Conservation (phyloP, 2,797 vertebrate genomes). For the Poecile montanus region DNA sequence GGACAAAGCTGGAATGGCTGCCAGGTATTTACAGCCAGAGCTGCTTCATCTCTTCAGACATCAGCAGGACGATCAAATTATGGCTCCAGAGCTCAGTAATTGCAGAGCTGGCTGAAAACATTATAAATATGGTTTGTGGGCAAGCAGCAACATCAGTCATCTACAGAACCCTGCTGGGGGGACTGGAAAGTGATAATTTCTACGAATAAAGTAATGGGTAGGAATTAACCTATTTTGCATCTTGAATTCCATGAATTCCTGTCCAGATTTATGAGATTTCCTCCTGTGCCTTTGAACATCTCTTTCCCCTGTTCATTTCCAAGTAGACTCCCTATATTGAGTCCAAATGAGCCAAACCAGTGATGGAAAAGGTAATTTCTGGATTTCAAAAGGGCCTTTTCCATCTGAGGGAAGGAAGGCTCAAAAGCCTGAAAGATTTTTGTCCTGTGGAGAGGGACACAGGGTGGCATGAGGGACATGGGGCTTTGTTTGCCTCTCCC, state of each 20-base stretch:
- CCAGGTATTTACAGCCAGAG: not conserved
- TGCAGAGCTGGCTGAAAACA: not conserved
- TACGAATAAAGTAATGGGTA: not conserved
- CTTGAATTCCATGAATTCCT: not conserved
- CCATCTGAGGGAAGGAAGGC: not conserved
- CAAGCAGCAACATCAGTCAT: not conserved
- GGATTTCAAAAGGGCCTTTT: not conserved
- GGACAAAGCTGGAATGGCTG: not conserved
- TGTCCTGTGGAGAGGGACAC: not conserved
- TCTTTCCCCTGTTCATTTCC: not conserved
- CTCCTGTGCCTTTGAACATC: not conserved
- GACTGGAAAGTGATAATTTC: not conserved
- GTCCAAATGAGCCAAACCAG: not conserved
- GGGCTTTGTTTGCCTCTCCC: not conserved
- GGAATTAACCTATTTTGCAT: not conserved
- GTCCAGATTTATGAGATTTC: not conserved
- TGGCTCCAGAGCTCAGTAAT: not conserved
- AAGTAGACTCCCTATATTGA: not conserved
- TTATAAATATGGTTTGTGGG: not conserved
- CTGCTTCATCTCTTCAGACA: not conserved
- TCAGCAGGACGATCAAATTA: not conserved
- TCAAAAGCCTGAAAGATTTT: not conserved
- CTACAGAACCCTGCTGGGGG: not conserved
- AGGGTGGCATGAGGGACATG: not conserved
- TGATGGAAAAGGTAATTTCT: not conserved